Percentiles rank a stretch among this genome's conserved stretches.
Conservation (phyloP, 2,888 invertebrate genomes). For the Romanomermis culicivorax region DNA sequence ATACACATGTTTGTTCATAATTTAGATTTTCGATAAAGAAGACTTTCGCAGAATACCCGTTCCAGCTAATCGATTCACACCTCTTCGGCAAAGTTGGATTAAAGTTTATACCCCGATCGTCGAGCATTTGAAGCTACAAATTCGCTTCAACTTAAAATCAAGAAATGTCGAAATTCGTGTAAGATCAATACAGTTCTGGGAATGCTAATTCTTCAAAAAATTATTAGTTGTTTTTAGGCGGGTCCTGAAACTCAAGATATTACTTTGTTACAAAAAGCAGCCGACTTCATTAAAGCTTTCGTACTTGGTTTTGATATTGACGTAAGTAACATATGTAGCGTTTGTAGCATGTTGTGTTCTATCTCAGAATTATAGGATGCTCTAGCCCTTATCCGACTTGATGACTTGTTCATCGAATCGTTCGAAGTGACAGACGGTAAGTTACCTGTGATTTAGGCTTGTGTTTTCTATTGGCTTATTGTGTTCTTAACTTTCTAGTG, state of each 20-base stretch:
- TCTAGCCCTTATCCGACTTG: conserved; percentile 68
- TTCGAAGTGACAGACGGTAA: conserved; percentile 73
- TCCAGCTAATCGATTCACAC: conserved; percentile 78
- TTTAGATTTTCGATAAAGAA: conserved; percentile 7
- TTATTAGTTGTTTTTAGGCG: conserved; percentile 24
- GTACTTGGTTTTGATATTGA: conserved; percentile 87
- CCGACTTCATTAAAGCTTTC: conserved; percentile 93
- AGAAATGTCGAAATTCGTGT: conserved; percentile 64
- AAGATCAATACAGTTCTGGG: conserved; percentile 13
- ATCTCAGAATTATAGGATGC: too few relatives aligned
- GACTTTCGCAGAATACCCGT: conserved; percentile 43
- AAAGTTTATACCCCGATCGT: conserved; percentile 89
- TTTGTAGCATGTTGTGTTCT: too few relatives aligned
- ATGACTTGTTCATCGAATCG: conserved; percentile 85
- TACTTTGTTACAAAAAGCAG: conserved; percentile 77
- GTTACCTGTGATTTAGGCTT: conserved; percentile 4
- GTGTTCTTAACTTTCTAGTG: neutral
- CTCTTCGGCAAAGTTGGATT: conserved; percentile 85
- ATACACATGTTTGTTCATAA: too few relatives aligned
- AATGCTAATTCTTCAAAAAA: conserved; percentile 4
- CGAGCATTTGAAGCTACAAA: conserved; percentile 75
- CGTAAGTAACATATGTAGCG: conserved; percentile 14
- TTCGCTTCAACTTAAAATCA: conserved; percentile 73
- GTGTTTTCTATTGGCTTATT: conserved; percentile 8
- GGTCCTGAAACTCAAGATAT: conserved; percentile 54